Evolutionary conservation across 2,797 vertebrate genomes (phyloP).

Genomic region (Coregonus sp.): DNA sequence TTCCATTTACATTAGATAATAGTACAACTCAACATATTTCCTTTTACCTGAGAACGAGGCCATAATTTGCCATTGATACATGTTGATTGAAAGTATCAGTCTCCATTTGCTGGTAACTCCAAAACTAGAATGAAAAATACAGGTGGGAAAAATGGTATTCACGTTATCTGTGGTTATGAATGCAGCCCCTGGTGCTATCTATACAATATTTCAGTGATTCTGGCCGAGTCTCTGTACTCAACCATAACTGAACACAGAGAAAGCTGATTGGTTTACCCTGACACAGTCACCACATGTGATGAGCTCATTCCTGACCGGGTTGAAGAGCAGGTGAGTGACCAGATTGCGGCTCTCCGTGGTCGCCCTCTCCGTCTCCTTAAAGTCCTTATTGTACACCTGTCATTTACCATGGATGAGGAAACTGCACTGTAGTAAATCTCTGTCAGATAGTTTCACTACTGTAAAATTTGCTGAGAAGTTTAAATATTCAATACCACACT

Average conservation of each 20-base stretch:
- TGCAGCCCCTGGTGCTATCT: not conserved
- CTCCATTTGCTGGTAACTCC: not conserved
- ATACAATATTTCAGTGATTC: not conserved
- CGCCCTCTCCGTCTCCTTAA: slow-evolving; percentile 29
- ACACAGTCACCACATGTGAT: slow-evolving; percentile 26
- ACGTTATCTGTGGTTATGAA: not conserved
- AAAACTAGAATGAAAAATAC: not conserved
- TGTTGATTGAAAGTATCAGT: not conserved
- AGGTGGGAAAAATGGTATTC: not conserved
- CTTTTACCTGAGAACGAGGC: not conserved
- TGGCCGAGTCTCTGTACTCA: not conserved
- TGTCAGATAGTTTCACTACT: too few species aligned
- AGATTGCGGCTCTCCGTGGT: slow-evolving; percentile 11
- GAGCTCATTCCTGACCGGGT: slow-evolving; percentile 27
- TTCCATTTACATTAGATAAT: too few species aligned
- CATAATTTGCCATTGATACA: not conserved
- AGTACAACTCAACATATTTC: not conserved
- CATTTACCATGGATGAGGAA: not conserved
- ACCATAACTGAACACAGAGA: not conserved
- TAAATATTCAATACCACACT: not conserved
- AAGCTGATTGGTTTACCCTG: slow-evolving; percentile 17
- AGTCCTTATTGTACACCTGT: slow-evolving; percentile 33
- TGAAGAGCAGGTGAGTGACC: slow-evolving; percentile 31
- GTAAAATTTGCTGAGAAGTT: too few species aligned
- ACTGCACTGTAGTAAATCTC: not conserved